Conservation (phyloP, 2,888 invertebrate species). For the Torymus aiolomorphi region DNA sequence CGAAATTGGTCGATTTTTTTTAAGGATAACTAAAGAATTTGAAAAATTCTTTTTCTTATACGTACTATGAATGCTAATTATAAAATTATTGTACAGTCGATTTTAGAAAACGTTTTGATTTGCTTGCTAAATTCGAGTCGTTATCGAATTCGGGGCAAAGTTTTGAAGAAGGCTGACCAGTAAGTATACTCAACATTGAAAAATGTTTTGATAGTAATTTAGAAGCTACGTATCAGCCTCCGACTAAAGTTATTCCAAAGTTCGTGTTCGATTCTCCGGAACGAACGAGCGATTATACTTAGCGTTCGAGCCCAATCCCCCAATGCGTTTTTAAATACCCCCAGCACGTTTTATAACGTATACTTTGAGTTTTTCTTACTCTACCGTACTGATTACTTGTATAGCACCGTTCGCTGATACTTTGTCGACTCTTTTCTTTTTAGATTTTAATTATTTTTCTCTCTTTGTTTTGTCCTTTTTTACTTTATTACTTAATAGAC, state of each 20-base stretch:
- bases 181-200: too few species aligned
- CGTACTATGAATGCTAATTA: not conserved
- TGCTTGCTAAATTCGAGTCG: too few species aligned
- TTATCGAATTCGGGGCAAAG: not conserved
- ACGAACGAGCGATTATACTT: slow-evolving; percentile 3
- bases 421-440: slow-evolving; percentile 15
- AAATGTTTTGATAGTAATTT: not conserved
- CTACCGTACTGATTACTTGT: slow-evolving; percentile 48
- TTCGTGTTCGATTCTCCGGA: not conserved
- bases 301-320: slow-evolving; percentile 15
- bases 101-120: too few species aligned
- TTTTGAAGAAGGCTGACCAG: not conserved
- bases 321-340: not conserved
- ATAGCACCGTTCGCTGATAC: slow-evolving; percentile 27
- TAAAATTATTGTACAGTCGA: too few species aligned
- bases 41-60: too few species aligned
- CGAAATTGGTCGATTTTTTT: too few species aligned
- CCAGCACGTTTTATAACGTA: slow-evolving; percentile 16
- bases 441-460: slow-evolving; percentile 38
- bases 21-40: too few species aligned
- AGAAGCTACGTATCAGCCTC: not conserved
- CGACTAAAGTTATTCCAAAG: slow-evolving; percentile 37
- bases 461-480: slow-evolving; percentile 36
- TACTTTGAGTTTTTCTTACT: slow-evolving; percentile 34
- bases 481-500: slow-evolving; percentile 54